Evolutionary conservation across 2,113 vertebrate species (phyloP).

Genomic region (Hippolais icterina): DNA sequence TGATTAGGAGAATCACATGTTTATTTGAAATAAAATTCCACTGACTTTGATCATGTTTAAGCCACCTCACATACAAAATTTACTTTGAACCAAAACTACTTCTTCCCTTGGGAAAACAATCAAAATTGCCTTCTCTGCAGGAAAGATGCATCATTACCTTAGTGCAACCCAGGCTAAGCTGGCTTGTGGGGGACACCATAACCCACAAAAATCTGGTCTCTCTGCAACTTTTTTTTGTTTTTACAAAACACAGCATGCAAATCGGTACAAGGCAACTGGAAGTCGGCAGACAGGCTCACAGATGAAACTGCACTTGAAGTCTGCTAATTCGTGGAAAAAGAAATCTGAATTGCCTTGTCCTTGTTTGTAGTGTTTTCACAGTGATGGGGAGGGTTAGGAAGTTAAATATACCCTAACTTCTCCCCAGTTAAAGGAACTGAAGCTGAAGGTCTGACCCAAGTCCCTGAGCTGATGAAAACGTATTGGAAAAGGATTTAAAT

Average conservation of each 20-base stretch:
- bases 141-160: neutral
- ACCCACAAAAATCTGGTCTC: neutral
- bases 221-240: neutral
- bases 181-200: fast-evolving
- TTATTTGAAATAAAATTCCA: conserved; percentile 1
- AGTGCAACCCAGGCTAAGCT: neutral
- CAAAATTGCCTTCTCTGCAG: neutral
- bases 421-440: neutral
- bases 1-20: neutral
- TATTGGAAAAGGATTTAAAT: neutral
- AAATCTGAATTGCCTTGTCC: neutral
- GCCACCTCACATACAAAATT: neutral
- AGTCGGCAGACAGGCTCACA: fast-evolving
- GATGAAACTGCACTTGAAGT: neutral
- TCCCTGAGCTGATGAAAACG: neutral
- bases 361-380: neutral
- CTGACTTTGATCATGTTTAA: neutral
- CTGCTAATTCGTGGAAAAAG: neutral
- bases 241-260: neutral
- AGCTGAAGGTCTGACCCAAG: neutral
- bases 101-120: neutral
- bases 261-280: neutral
- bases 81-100: neutral
- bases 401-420: neutral
- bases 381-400: neutral